Evolutionary conservation across 2,888 invertebrate species (phyloP).

Genomic region (Spodoptera exigua): DNA sequence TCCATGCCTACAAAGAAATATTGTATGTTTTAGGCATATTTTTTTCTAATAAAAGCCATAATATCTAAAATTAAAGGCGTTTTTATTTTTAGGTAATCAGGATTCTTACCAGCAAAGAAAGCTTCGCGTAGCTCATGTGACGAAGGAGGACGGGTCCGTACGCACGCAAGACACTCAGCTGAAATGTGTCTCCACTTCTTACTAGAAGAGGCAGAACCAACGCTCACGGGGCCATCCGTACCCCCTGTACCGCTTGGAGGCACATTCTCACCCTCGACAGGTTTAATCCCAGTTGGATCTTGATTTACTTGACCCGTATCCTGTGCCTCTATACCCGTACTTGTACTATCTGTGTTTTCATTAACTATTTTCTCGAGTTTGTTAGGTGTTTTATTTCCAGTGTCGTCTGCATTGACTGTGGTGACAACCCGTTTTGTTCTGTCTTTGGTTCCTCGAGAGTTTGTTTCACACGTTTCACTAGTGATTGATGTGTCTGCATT

Average conservation of each 20-base stretch:
- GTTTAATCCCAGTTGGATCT: conserved; percentile 15
- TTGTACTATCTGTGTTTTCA: conserved; percentile 42
- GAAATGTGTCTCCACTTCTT: conserved; percentile 75
- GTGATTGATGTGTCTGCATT: conserved; percentile 42
- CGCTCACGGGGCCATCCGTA: conserved; percentile 40
- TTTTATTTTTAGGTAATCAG: too few species aligned
- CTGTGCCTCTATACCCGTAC: conserved; percentile 23
- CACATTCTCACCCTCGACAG: conserved; percentile 43
- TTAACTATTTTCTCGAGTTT: conserved; percentile 47
- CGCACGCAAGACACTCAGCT: conserved; percentile 80
- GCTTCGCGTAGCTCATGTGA: conserved; percentile 84
- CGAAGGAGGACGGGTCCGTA: conserved; percentile 79
- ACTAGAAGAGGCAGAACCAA: conserved; percentile 14
- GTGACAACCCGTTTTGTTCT: conserved; percentile 53
- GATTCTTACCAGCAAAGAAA: conserved; percentile 80
- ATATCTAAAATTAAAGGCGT: too few species aligned
- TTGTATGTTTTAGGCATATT: background rate
- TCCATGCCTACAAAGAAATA: conserved; percentile 62
- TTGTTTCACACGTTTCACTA: conserved; percentile 42
- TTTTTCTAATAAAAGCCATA: too few species aligned
- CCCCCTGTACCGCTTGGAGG: conserved; percentile 37
- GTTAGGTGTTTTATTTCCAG: conserved; percentile 12
- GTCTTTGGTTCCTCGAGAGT: conserved; percentile 57
- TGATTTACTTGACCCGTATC: conserved; percentile 34
- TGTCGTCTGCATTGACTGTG: conserved; percentile 37